Evolutionary conservation across 2,797 vertebrate genomes (phyloP).

Genomic region (Leptoclinus maculatus): DNA sequence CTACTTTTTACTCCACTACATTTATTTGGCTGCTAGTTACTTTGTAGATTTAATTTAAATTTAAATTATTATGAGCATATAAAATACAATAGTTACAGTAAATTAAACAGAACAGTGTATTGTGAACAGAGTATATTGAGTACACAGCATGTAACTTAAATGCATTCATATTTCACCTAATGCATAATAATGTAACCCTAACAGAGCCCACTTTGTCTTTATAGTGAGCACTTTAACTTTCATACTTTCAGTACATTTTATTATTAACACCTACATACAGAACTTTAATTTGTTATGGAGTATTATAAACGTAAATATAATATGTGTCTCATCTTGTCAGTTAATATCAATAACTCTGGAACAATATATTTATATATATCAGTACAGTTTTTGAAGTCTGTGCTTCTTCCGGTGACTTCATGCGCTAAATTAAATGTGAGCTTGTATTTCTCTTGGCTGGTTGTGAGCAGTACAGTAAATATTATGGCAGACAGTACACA

Average conservation of each 20-base stretch:
- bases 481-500: conserved; percentile 16
- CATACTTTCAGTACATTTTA: neutral
- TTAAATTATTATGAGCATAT: no score
- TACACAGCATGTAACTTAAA: no score
- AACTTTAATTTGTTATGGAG: no score
- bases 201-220: neutral
- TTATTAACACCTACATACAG: neutral
- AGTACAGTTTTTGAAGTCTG: neutral
- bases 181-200: neutral
- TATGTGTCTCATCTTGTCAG: neutral
- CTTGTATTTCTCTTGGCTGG: conserved; percentile 26
- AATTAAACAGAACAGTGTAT: no score
- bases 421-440: conserved; percentile 9
- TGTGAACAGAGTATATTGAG: no score
- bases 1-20: neutral
- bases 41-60: no score
- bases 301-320: neutral
- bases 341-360: neutral
- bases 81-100: no score
- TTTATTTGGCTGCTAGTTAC: no score
- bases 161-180: no score
- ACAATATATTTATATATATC: neutral
- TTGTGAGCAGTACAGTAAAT: conserved; percentile 27
- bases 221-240: neutral
- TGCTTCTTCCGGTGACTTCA: neutral